Conservation (phyloP, 2,888 invertebrate species). For the Gasteruption jaculator region DNA sequence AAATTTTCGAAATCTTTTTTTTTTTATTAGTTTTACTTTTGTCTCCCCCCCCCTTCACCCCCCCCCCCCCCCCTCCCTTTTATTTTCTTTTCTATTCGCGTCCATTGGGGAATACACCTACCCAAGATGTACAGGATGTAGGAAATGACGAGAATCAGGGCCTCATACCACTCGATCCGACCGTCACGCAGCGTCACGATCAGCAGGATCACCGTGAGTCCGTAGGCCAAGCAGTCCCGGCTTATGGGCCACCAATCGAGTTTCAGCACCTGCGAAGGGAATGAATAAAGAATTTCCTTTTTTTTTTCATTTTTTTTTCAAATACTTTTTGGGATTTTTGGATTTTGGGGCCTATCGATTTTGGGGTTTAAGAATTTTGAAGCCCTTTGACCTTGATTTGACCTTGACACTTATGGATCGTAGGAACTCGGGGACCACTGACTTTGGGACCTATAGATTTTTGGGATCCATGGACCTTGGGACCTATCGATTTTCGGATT, state of each 20-base stretch:
- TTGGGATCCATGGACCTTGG: too few species aligned
- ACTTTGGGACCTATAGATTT: too few species aligned
- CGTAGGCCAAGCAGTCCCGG: slow-evolving; percentile 71
- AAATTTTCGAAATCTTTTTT: slow-evolving; percentile 18
- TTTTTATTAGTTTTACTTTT: slow-evolving; percentile 18
- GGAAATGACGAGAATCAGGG: slow-evolving; percentile 63
- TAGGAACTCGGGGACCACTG: background rate
- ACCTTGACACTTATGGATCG: background rate
- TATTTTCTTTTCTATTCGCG: too few species aligned
- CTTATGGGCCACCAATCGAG: slow-evolving; percentile 77
- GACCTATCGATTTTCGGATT: too few species aligned
- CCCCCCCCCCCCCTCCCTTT: too few species aligned
- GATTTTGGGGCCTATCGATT: too few species aligned
- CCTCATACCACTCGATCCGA: slow-evolving; percentile 72
- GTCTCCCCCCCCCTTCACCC: too few species aligned
- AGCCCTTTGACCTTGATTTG: background rate
- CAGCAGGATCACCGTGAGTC: slow-evolving; percentile 65
- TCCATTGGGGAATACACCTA: slow-evolving; percentile 54
- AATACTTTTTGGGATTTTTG: too few species aligned
- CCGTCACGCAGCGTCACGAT: slow-evolving; percentile 69
- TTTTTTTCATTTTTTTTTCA: background rate
- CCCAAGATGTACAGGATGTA: slow-evolving; percentile 69
- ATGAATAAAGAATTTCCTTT: slow-evolving; percentile 15
- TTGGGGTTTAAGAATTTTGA: background rate
- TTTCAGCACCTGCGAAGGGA: slow-evolving; percentile 59